These are phyloP conservation scores for Pseudopleuronectes americanus DNA, from an alignment of 2,797 vertebrate species.

Conservation along the genomic window DNA sequence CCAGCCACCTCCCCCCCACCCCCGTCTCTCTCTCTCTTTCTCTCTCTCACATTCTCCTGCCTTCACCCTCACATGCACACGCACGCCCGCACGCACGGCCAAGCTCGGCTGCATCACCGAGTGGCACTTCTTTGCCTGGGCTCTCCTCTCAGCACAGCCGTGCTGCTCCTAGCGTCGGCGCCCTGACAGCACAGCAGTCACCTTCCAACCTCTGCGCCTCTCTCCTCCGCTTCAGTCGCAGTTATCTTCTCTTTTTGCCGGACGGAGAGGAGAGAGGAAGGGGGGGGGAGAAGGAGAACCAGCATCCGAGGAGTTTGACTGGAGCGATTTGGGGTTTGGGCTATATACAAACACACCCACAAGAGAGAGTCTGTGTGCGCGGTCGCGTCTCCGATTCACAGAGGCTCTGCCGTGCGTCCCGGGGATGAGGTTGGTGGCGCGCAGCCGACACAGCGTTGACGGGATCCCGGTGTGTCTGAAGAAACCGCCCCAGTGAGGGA, in stretches of 20 bases:
- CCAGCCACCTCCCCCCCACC: background rate
- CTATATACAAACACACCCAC: background rate
- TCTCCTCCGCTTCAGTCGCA: conserved; percentile 55
- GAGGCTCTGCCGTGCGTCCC: conserved; percentile 72
- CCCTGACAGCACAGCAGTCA: conserved; percentile 81
- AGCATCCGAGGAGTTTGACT: conserved; percentile 31
- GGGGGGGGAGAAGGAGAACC: background rate
- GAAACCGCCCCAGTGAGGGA: conserved; percentile 76
- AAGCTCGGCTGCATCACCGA: conserved; percentile 70
- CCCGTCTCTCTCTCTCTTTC: conserved; percentile 2
- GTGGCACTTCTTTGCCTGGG: conserved; percentile 62
- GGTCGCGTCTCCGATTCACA: conserved; percentile 63
- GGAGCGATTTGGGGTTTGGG: conserved; percentile 2
- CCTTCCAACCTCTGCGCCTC: conserved; percentile 84
- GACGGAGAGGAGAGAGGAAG: conserved; percentile 21
- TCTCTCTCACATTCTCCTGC: conserved; percentile 6
- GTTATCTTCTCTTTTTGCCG: conserved; percentile 39
- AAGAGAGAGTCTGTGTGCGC: conserved; percentile 11
- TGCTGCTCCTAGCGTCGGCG: conserved; percentile 83
- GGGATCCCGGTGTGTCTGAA: conserved; percentile 73
- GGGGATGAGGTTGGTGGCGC: conserved; percentile 85
- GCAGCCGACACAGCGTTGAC: conserved; percentile 74
- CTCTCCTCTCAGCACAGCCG: conserved; percentile 48
- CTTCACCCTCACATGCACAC: background rate
- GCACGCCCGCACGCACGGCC: background rate